Evolutionary conservation across 2,113 vertebrate species (phyloP).

Genomic region (Onychostoma macrolepis): DNA sequence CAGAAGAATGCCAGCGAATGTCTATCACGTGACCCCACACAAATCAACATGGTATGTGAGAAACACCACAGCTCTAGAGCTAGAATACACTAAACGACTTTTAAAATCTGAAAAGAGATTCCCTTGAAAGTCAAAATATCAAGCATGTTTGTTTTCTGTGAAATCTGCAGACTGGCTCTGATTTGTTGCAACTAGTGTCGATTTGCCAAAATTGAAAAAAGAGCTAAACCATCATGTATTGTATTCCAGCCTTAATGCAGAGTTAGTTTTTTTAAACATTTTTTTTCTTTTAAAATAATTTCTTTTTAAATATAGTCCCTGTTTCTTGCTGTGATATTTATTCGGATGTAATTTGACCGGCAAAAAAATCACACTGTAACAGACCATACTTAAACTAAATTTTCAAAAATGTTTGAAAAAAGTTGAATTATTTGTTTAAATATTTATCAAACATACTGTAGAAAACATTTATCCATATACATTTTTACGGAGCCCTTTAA

Average conservation of each 20-base stretch:
- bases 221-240: not conserved
- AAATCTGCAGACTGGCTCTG: too few relatives aligned
- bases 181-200: not conserved
- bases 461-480: not conserved
- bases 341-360: too few relatives aligned
- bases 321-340: not conserved
- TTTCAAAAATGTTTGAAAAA: too few relatives aligned
- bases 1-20: slow-evolving; percentile 84
- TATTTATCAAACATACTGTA: not conserved
- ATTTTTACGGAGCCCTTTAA: too few relatives aligned
- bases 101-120: not conserved
- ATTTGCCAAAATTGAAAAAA: not conserved
- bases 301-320: not conserved
- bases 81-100: not conserved
- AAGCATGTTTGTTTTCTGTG: too few relatives aligned
- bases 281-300: not conserved
- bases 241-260: not conserved
- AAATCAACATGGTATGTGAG: slow-evolving; percentile 61
- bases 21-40: slow-evolving; percentile 67
- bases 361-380: not conserved
- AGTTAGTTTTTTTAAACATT: not conserved
- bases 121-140: not conserved
- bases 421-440: too few relatives aligned
- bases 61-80: not conserved
- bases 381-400: not conserved